Base-by-base conservation (phyloP, 2,888 invertebrate genomes). In the Seira musarum region DNA sequence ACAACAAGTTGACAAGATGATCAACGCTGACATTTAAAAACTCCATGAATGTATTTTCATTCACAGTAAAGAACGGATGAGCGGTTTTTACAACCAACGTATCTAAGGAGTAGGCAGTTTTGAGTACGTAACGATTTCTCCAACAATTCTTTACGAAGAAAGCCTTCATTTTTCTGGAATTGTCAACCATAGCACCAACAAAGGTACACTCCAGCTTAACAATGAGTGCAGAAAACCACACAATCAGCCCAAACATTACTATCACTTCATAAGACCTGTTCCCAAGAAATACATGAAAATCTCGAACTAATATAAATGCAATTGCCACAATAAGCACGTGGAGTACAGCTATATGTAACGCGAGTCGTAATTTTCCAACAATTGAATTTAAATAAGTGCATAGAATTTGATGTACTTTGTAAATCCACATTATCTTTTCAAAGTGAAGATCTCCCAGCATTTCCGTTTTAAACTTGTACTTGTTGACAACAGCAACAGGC, bases 41-140 rank as follows among this genome's bases (percentile, higher is more conserved):
- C 21, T 74, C 74, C 22, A 74, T 17, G n/a, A 60, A 74, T 1
- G 74, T 74, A 5, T 67, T 67, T 22, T 74, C 60, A 1, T 24
- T 40, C 22, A 74, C 66, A 1, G 67, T 74, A n/a, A 74, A 74
- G 10, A 74, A 17, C 13, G 74, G 74, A 21, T 74, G 67, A 6
- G 74, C 61, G 2, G 67, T 17, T 60, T 46, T 74, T 0, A n/a
- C 60, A 13, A 74, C 40, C 22, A 74, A 13, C 10, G 13, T 5
- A 22, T 60, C 60, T 40, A 67, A 61, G 0, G 74, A 74, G 15
- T 17, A 60, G 0, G 74, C 74, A 5, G 22, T 24, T 24, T 74
- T 74, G 46, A 61, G 53, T 2, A 25, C 40, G 40, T 67, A 60
- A 8, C 22, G 35, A 3, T 53, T 53, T 21, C 66, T 65, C 1